A percentile compares a stretch with the other conserved stretches of the same genome.
Evolutionary conservation across 2,888 invertebrate species (phyloP).

Genomic region (Clostera curtula): DNA sequence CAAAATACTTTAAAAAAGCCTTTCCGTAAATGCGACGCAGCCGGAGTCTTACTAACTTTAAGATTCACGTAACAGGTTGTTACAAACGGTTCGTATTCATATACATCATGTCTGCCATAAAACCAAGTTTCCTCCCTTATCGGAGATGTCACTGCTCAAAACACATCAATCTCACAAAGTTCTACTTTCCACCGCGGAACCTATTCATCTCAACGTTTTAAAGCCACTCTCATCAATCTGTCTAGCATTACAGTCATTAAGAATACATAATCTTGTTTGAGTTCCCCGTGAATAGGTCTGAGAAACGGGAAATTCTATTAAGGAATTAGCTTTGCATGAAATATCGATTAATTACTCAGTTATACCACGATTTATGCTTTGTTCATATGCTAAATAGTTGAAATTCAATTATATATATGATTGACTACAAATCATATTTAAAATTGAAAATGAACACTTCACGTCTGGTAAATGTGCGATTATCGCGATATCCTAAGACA

Average conservation of each 20-base stretch:
- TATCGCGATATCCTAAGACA: no score
- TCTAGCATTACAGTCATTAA: slow-evolving; percentile 24
- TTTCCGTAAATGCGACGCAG: no score
- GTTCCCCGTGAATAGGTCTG: background rate
- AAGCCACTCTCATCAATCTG: slow-evolving; percentile 37
- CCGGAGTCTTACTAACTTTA: slow-evolving; percentile 17
- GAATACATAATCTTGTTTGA: slow-evolving; percentile 11
- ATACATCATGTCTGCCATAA: slow-evolving; percentile 32
- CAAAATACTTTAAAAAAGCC: no score
- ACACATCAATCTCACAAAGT: slow-evolving; percentile 49
- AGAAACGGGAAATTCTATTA: background rate
- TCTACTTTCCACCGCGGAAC: slow-evolving; percentile 19
- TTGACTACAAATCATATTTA: no score
- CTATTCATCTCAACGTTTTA: slow-evolving; percentile 39
- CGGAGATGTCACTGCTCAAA: slow-evolving; percentile 32
- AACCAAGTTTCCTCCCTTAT: slow-evolving; percentile 29
- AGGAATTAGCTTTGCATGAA: no score
- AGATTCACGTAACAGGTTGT: slow-evolving; percentile 30
- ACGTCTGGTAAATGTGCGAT: no score
- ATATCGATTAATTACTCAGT: no score
- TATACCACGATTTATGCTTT: no score
- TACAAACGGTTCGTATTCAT: slow-evolving; percentile 23
- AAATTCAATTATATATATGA: no score
- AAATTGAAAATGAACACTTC: no score
- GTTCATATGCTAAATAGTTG: no score